Base-by-base conservation (phyloP, 2,888 invertebrate species). In the Fragum sueziense region DNA sequence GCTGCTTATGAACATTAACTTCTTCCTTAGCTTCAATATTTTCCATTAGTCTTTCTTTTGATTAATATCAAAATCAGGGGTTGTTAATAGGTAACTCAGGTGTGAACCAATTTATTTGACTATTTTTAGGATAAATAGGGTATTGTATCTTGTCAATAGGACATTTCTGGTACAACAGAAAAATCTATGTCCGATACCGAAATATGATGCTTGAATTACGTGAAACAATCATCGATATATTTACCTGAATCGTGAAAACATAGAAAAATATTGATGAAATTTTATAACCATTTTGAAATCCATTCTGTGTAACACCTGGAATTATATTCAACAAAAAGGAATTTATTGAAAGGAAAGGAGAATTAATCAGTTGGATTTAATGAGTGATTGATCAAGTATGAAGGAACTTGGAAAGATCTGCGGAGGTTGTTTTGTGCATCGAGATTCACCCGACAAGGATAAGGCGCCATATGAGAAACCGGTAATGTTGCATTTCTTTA, bases 321-420 rank as follows among this genome's bases (percentile, higher is more conserved):
- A n/a, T n/a, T 4, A 9, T 14, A 47, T 47, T 47, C 17, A 14
- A 47, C 47, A 47, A 47, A 47, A 47, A 4, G 47, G 47, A 47
- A n/a, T 47, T 47, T 47, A 47, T 47, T 20, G 17, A 47, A n/a
- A n/a, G n/a, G n/a, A n/a, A n/a, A n/a, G n/a, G n/a, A n/a, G n/a
- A n/a, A n/a, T n/a, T n/a, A n/a, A n/a, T n/a, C n/a, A 20, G 20
- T 14, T 47, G 47, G 47, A 47, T 47, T 47, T 47, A 47, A 14
- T n/a, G 20, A 3, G 37, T 37, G 37, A 37, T 54, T 54, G 25
- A 27, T 27, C n/a, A n/a, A 61, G 3, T 17, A 82, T 83, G 83
- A 83, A 83, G 61, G 83, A 83, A 37, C 31, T 84, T 20, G 84
- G 84, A 41, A 84, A 84, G 34, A 71, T 84, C 34, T 84, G 84